Evolutionary conservation across 2,888 invertebrate species (phyloP).

Genomic region (Silvanus unidentatus): DNA sequence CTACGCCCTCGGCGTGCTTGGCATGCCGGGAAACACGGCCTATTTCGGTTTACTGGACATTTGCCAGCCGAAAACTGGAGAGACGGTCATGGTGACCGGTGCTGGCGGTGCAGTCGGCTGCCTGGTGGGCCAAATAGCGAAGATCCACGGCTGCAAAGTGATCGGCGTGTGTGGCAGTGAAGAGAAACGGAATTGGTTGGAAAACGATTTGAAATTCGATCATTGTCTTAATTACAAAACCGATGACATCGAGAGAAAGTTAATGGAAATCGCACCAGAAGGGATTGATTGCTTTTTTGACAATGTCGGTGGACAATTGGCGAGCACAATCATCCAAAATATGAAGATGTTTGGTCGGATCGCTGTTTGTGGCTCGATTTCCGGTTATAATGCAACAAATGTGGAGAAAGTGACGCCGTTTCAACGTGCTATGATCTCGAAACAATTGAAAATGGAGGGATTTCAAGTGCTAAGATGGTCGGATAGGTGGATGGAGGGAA

Average conservation of each 20-base stretch:
- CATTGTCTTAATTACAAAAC: slow-evolving; percentile 68
- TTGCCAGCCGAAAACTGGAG: slow-evolving; percentile 64
- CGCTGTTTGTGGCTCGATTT: slow-evolving; percentile 65
- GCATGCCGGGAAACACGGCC: slow-evolving; percentile 70
- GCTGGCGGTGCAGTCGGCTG: slow-evolving; percentile 77
- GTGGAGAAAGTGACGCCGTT: slow-evolving; percentile 6
- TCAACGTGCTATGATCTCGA: slow-evolving; percentile 20
- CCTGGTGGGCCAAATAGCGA: slow-evolving; percentile 73
- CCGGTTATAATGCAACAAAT: slow-evolving; percentile 46
- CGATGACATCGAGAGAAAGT: slow-evolving; percentile 48
- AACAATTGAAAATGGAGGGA: slow-evolving; percentile 33
- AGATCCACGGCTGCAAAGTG: slow-evolving; percentile 62
- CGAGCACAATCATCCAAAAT: slow-evolving; percentile 54
- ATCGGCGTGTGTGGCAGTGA: slow-evolving; percentile 68
- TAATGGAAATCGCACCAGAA: slow-evolving; percentile 60
- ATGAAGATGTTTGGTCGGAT: slow-evolving; percentile 64
- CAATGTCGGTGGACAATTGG: slow-evolving; percentile 70
- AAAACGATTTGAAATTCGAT: slow-evolving; percentile 63
- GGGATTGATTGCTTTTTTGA: slow-evolving; percentile 74
- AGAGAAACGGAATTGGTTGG: slow-evolving; percentile 61
- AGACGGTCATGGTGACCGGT: slow-evolving; percentile 65
- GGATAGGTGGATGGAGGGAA: slow-evolving; percentile 58
- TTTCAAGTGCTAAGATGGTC: slow-evolving; percentile 27
- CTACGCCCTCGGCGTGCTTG: slow-evolving; percentile 58
- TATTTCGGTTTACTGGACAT: slow-evolving; percentile 69